phyloP scores from a whole-genome alignment of 2,888 invertebrate species.

The Cephus pygmeus region DNA sequence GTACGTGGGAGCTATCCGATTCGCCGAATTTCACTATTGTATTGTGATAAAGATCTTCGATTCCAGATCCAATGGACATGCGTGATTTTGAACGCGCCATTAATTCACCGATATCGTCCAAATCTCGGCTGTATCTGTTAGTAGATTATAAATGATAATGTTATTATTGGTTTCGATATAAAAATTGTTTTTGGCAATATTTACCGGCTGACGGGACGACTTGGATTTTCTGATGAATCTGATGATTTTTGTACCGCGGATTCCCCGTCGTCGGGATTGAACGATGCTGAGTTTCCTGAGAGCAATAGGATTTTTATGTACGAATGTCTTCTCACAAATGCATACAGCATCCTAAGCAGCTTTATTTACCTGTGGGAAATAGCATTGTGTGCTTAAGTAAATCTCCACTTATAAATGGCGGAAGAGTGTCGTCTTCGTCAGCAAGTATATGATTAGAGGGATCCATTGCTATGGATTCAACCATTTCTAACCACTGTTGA shows the following conservation, averaged over 20 bases:
- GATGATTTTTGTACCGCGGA: conserved; percentile 53
- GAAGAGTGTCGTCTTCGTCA: conserved; percentile 75
- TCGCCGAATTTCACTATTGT: conserved; percentile 57
- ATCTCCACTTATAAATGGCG: conserved; percentile 81
- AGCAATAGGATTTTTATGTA: conserved; percentile 7
- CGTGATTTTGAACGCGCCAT: conserved; percentile 61
- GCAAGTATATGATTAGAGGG: conserved; percentile 69
- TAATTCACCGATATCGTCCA: conserved; percentile 68
- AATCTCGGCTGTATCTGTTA: conserved; percentile 69
- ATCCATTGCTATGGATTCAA: conserved; percentile 78
- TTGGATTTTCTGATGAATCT: conserved; percentile 60
- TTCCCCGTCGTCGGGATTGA: conserved; percentile 56
- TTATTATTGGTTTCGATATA: background rate
- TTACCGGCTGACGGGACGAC: conserved; percentile 69
- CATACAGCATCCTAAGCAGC: background rate
- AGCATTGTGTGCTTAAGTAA: conserved; percentile 73
- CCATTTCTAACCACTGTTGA: conserved; percentile 98
- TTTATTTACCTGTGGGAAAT: conserved; percentile 65
- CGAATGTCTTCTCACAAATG: background rate
- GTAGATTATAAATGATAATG: background rate
- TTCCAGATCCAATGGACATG: conserved; percentile 57
- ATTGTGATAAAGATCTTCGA: conserved; percentile 59
- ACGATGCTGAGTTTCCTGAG: conserved; percentile 47
- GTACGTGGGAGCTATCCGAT: conserved; percentile 53
- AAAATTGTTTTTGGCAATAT: conserved; percentile 12